A percentile compares a stretch with the other conserved stretches of the same genome.
phyloP scores from a whole-genome alignment of 2,888 invertebrate genomes.

The Hydriomena furcata region DNA sequence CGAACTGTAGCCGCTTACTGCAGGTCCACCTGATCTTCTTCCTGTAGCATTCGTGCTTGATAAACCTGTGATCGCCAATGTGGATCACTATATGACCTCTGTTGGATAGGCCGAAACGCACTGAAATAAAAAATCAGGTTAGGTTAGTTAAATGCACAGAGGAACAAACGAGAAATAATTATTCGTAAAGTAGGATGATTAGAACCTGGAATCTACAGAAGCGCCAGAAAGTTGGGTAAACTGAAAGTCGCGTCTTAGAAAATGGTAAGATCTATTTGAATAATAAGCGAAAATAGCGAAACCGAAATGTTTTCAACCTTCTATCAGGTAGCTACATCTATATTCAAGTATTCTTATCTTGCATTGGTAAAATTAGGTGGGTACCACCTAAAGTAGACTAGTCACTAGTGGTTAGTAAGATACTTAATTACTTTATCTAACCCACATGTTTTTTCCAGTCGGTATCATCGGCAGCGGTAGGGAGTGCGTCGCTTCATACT shows the following conservation, averaged over 20 bases:
- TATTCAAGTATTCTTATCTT: too few relatives aligned
- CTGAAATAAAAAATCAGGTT: constrained; percentile 46
- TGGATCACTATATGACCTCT: constrained; percentile 67
- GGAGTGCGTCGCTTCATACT: constrained; percentile 74
- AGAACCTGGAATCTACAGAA: too few relatives aligned
- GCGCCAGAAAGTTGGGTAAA: too few relatives aligned
- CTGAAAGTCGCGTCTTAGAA: too few relatives aligned
- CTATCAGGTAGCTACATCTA: too few relatives aligned
- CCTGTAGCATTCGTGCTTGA: constrained; percentile 71
- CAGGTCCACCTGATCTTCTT: constrained; percentile 75
- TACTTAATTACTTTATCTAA: neutral
- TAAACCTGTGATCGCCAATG: constrained; percentile 64
- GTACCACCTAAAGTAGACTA: neutral
- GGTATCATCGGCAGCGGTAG: constrained; percentile 70
- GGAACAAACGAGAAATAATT: too few relatives aligned
- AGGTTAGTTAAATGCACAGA: neutral
- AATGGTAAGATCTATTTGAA: too few relatives aligned
- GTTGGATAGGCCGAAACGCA: constrained; percentile 64
- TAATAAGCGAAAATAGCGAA: too few relatives aligned
- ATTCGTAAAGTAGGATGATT: too few relatives aligned
- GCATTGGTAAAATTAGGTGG: neutral
- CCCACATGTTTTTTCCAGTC: constrained; percentile 42
- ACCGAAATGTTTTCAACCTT: too few relatives aligned
- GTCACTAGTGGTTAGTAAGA: neutral
- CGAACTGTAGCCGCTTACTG: constrained; percentile 58